Conservation (phyloP, 2,113 vertebrate species). For the Irena cyanogastra region DNA sequence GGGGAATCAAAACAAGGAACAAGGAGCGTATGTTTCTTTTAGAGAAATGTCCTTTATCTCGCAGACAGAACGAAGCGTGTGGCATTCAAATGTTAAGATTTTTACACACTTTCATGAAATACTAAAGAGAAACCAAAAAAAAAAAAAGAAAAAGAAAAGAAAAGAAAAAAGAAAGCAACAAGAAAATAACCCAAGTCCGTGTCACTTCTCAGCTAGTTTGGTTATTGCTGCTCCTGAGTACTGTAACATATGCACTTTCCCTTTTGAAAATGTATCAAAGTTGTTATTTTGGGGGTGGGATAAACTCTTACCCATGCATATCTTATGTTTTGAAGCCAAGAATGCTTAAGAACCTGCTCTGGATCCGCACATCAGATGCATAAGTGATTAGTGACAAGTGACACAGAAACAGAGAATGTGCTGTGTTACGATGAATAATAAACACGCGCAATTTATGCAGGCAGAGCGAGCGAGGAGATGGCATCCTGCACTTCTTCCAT, state of each 20-base stretch:
- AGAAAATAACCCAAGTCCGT: conserved; percentile 58
- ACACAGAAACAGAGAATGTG: conserved; percentile 73
- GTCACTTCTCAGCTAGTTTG: conserved; percentile 74
- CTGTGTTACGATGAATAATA: conserved; percentile 67
- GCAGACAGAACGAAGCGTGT: conserved; percentile 50
- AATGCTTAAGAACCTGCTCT: conserved; percentile 66
- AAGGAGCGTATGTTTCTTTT: conserved; percentile 64
- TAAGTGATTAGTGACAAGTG: conserved; percentile 77
- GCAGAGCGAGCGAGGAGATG: conserved; percentile 43
- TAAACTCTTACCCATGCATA: conserved; percentile 72
- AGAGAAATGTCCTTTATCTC: conserved; percentile 69
- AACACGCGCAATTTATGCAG: conserved; percentile 59
- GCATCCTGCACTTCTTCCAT: conserved; percentile 30
- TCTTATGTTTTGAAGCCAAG: conserved; percentile 66
- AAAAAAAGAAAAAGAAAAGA: neutral
- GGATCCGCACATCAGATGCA: conserved; percentile 70
- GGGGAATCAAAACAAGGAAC: conserved; percentile 55
- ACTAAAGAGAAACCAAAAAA: conserved; percentile 50
- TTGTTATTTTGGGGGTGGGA: conserved; percentile 67
- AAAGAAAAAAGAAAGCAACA: neutral
- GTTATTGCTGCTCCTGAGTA: conserved; percentile 66
- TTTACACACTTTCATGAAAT: conserved; percentile 73
- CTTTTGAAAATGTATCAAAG: conserved; percentile 65
- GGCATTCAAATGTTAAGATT: conserved; percentile 72
- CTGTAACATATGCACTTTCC: conserved; percentile 69